Conservation (phyloP, 2,113 vertebrate species). For the Polypterus bichir region DNA sequence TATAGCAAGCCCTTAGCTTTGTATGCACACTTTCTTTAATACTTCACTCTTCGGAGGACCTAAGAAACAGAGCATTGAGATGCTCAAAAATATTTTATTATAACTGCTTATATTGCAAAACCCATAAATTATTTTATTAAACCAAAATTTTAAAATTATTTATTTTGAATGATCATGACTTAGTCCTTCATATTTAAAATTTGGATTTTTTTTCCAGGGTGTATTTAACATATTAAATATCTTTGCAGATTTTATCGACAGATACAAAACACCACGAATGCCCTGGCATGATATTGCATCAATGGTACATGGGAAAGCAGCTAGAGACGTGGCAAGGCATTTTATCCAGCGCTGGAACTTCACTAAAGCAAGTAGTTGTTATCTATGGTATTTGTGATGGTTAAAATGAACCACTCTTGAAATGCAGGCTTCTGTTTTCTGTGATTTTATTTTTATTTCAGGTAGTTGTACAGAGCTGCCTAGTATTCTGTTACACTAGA, state of each 20-base stretch:
- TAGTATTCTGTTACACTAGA: not conserved
- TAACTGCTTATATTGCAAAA: no score
- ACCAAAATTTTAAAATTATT: no score
- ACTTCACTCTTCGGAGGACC: no score
- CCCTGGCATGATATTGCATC: slow-evolving; percentile 92
- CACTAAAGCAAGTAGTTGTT: slow-evolving; percentile 61
- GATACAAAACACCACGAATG: slow-evolving; percentile 83
- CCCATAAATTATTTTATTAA: no score
- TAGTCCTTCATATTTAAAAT: not conserved
- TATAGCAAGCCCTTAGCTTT: no score
- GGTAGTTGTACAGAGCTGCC: not conserved
- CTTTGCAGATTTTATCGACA: slow-evolving; percentile 81
- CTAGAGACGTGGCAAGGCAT: slow-evolving; percentile 79
- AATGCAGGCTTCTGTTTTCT: not conserved
- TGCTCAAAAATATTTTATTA: no score
- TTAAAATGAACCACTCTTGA: not conserved
- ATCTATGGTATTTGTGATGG: not conserved
- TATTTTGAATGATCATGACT: no score
- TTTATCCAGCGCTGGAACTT: slow-evolving; percentile 98
- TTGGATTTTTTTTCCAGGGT: not conserved
- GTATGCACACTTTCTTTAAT: no score
- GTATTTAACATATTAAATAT: slow-evolving; percentile 8
- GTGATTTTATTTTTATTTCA: not conserved
- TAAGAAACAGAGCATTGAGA: no score
- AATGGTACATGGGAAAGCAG: slow-evolving; percentile 75